Evolutionary conservation across 2,113 vertebrate species (phyloP), one percentile per base, ranked within the genome.

Genomic region (Alethe diademata): DNA sequence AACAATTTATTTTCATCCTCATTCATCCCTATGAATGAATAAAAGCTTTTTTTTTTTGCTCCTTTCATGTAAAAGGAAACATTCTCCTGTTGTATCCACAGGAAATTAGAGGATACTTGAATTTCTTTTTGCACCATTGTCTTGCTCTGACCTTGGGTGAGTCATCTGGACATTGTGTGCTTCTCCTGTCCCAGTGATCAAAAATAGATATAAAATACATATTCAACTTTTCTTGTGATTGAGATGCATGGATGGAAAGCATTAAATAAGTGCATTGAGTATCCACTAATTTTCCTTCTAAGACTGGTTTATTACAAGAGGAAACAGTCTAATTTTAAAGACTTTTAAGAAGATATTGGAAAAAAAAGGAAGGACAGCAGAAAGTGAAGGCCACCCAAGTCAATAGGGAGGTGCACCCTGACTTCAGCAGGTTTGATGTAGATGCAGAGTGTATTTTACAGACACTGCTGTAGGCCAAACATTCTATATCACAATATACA

Each of bases 1-100:
- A 96, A 91, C 93, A 95, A 95, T 97, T 90, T 97, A 90, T 94
- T 87, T 22, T 82, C 78, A 80, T 95, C 78, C 57, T 74, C 35
- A 56, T 92, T 91, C 16, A n/a, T 57, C 65, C 18, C 66, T 20
- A 35, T 92, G 96, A 97, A 96, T 76, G 87, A 96, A 94, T 90
- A 80, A 75, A 92, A 65, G 0, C 0, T 79, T 56, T 73, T 94
- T 73, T 94, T 96, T 75, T 42, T 56, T 56, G 0, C 17, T 67
- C 20, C 45, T 94, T 96, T 95, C 38, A 35, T 66, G 8, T 60
- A 56, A 88, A 80, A 82, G 14, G 7, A 17, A 79, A 38, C 8
- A 61, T 70, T 66, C 9, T 73, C 5, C 54, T 73, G 25, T 38
- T 53, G 20, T 38, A 38, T 38, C 38, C 38, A 38, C 38, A 38